These are phyloP conservation scores for Umimayanthus chanpuru DNA, from an alignment of 92 coral and sea anemone genomes.

Conservation along the genomic window DNA sequence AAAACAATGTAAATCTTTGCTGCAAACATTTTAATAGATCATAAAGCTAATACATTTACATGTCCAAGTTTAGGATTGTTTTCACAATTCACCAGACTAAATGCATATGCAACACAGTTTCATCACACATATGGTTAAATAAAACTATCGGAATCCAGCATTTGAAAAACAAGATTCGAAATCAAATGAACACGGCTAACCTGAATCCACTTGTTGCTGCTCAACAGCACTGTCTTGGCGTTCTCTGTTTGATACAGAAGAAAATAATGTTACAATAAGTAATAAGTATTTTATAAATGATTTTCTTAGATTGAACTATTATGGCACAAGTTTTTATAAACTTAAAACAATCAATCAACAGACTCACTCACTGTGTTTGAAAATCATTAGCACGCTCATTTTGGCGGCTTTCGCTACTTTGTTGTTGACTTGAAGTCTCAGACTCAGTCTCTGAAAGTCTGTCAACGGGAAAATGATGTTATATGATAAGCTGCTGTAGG, in stretches of 20 bases:
- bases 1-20: conserved; percentile 62
- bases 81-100: conserved; percentile 62
- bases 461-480: conserved; percentile 62
- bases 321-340: conserved; percentile 66
- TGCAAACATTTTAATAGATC: conserved; percentile 64
- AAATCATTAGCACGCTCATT: conserved; percentile 58
- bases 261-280: conserved; percentile 69
- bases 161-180: conserved; percentile 64
- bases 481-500: conserved; percentile 61
- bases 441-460: conserved; percentile 67
- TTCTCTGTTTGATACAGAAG: conserved; percentile 73
- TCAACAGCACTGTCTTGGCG: conserved; percentile 76
- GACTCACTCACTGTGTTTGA: conserved; percentile 74
- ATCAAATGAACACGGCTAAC: conserved; percentile 66
- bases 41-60: conserved; percentile 62
- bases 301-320: conserved; percentile 61
- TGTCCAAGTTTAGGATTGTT: conserved; percentile 58
- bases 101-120: conserved; percentile 60
- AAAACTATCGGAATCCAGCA: conserved; percentile 66
- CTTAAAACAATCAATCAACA: conserved; percentile 67
- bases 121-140: conserved; percentile 65
- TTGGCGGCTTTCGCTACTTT: conserved; percentile 71
- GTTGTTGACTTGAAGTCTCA: conserved; percentile 72
- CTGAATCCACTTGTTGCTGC: conserved; percentile 70
- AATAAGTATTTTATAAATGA: conserved; percentile 57